Conservation (phyloP, 2,797 vertebrate species). For the Parauchenoglanis ngamensis region DNA sequence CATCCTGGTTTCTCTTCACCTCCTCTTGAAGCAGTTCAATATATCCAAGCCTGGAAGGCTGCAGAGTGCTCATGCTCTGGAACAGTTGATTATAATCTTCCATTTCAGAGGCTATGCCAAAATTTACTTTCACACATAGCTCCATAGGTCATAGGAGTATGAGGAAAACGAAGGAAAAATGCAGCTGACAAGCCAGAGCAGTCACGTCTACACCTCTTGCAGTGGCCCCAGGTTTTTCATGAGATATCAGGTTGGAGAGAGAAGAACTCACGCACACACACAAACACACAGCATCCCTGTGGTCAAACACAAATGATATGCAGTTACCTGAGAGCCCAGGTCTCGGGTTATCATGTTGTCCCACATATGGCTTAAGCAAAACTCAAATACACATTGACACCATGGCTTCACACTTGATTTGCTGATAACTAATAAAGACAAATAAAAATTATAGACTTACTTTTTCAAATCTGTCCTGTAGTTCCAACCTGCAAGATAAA, state of each 20-base stretch:
- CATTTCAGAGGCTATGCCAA: conserved; percentile 53
- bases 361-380: conserved; percentile 8
- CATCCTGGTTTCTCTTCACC: conserved; percentile 67
- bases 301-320: conserved; percentile 33
- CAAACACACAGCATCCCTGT: conserved; percentile 8
- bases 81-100: conserved; percentile 57
- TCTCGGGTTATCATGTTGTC: conserved; percentile 38
- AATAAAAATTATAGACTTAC: conserved; percentile 51
- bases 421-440: background rate
- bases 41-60: conserved; percentile 64
- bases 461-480: conserved; percentile 37
- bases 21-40: conserved; percentile 72
- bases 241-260: conserved; percentile 51
- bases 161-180: background rate
- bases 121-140: conserved; percentile 26
- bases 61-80: conserved; percentile 53
- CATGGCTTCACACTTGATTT: background rate
- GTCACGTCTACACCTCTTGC: conserved; percentile 40
- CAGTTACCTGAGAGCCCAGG: conserved; percentile 19
- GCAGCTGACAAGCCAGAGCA: conserved; percentile 5
- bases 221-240: conserved; percentile 30
- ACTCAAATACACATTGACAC: conserved; percentile 5
- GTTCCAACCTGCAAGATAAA: conserved; percentile 75
- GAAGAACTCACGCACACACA: background rate
- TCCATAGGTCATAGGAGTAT: conserved; percentile 1